phyloP scores from a whole-genome alignment of 2,797 vertebrate species.

The Chloroceryle inda region DNA sequence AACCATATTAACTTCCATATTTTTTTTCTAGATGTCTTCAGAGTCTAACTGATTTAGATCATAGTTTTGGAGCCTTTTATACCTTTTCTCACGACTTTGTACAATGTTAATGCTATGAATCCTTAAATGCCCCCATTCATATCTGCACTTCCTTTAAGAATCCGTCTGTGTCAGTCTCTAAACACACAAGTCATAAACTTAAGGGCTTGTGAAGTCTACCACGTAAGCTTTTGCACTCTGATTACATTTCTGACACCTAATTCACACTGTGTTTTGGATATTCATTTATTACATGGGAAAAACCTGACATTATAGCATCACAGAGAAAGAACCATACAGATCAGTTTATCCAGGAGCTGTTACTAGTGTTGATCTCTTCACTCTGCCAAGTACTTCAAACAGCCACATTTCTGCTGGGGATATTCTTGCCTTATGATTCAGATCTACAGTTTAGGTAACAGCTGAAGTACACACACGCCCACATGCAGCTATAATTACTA shows the following conservation, averaged over 20 bases:
- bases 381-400: not conserved
- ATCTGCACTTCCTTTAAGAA: not conserved
- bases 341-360: not conserved
- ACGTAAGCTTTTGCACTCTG: not conserved
- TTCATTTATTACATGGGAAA: not conserved
- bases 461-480: not conserved
- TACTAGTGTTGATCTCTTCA: not conserved
- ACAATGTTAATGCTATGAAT: not conserved
- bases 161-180: not conserved
- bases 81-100: not conserved
- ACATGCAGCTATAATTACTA: constrained; percentile 36
- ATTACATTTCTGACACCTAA: not conserved
- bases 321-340: not conserved
- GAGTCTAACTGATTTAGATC: not conserved
- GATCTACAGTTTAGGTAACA: not conserved
- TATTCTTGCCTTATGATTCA: not conserved
- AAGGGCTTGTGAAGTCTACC: not conserved
- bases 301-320: not conserved
- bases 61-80: not conserved
- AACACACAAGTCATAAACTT: not conserved
- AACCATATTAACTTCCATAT: fast-evolving
- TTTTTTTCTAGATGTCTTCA: not conserved
- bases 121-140: not conserved
- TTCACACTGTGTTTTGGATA: not conserved
- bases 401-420: not conserved